Percentiles rank a stretch among this genome's conserved stretches.
These are phyloP conservation scores for Hydraecia micacea DNA, from an alignment of 2,888 invertebrate species.

Conservation along the genomic window DNA sequence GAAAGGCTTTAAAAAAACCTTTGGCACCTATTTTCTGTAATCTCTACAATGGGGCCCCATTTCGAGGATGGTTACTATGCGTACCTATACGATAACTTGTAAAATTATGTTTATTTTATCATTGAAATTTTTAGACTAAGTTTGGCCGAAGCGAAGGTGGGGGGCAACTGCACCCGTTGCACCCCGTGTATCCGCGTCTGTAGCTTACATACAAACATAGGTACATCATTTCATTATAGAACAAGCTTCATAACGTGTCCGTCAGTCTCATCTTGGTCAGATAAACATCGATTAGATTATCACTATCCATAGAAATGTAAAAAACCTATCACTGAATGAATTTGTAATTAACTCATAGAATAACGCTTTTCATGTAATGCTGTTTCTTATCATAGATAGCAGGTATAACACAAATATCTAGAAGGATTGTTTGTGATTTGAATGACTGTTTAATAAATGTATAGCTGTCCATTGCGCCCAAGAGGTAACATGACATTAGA, in stretches of 20 bases:
- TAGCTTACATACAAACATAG: not conserved
- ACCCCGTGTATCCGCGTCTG: not conserved
- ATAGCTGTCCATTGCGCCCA: not conserved
- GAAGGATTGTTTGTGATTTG: not conserved
- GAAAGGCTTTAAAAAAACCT: too few species aligned
- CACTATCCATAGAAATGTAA: too few species aligned
- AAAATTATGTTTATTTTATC: not conserved
- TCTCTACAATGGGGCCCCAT: not conserved
- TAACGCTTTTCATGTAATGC: not conserved
- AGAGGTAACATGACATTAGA: not conserved
- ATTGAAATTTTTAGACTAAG: not conserved
- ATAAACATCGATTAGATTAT: constrained; percentile 29
- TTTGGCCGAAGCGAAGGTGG: not conserved
- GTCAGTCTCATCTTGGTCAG: constrained; percentile 10
- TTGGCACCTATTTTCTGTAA: not conserved
- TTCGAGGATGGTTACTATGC: too few species aligned
- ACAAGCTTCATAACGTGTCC: not conserved
- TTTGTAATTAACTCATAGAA: not conserved
- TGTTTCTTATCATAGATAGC: not conserved
- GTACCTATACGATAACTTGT: too few species aligned
- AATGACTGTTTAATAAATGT: not conserved
- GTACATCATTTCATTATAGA: not conserved
- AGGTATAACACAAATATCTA: too few species aligned
- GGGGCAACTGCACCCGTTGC: not conserved
- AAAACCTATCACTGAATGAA: not conserved